Conservation (phyloP, 2,797 vertebrate species). For the Heteromormyrus szaboi region DNA sequence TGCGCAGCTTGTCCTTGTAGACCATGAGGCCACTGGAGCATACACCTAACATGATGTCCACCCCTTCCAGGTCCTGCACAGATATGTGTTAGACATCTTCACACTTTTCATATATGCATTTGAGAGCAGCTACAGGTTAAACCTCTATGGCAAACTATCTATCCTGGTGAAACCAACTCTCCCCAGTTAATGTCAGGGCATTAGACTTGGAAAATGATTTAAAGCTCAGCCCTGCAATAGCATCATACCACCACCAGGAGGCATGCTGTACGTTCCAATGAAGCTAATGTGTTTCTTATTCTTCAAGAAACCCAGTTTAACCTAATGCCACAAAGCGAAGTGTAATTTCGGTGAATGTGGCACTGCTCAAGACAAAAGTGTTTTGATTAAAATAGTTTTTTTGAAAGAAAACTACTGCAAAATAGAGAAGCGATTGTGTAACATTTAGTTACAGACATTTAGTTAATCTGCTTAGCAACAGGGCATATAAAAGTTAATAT, state of each 20-base stretch:
- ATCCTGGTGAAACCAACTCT: neutral
- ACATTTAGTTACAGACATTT: neutral
- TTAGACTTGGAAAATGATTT: neutral
- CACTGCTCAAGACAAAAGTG: neutral
- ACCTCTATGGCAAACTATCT: neutral
- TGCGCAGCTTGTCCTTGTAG: conserved; percentile 91
- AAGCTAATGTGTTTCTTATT: neutral
- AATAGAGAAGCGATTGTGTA: neutral
- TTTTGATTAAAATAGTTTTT: neutral
- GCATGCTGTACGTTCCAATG: conserved; percentile 33
- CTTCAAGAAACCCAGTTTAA: neutral
- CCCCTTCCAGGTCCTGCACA: conserved; percentile 82
- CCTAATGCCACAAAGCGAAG: neutral
- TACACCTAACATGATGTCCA: conserved; percentile 89
- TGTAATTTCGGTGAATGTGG: neutral
- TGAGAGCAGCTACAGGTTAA: neutral
- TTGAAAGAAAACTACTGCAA: neutral
- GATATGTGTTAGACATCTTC: neutral
- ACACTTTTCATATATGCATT: neutral
- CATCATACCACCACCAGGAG: conserved; percentile 40
- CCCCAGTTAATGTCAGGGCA: neutral
- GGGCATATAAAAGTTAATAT: neutral
- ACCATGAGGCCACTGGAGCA: conserved; percentile 90
- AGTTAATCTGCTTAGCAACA: neutral
- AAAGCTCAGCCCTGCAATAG: conserved; percentile 25